Evolutionary conservation across 2,797 vertebrate genomes (phyloP).

Genomic region (Pseudochirops corinnae): DNA sequence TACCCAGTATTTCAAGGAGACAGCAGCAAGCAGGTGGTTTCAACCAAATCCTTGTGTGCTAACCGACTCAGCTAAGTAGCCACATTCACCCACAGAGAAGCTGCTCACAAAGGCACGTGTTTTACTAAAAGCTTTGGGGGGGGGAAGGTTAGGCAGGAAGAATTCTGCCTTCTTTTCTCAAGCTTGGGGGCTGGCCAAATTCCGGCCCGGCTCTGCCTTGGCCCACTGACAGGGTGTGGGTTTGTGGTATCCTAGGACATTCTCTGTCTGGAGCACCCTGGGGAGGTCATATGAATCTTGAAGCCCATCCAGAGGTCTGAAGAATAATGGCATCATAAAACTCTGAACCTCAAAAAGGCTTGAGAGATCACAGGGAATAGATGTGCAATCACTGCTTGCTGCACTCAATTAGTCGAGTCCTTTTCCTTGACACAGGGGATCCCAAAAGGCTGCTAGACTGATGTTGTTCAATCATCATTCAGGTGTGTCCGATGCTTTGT

Average conservation of each 20-base stretch:
- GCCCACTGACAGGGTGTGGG: not conserved
- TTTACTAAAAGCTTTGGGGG: not conserved
- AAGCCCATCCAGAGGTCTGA: not conserved
- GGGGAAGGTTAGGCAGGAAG: not conserved
- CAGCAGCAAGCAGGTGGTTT: not conserved
- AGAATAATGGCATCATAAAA: not conserved
- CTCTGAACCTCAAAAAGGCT: not conserved
- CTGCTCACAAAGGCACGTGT: not conserved
- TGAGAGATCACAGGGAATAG: not conserved
- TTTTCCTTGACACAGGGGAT: not conserved
- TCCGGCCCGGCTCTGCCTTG: not conserved
- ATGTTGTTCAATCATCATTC: not conserved
- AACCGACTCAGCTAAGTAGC: not conserved
- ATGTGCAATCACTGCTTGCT: not conserved
- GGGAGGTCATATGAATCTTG: not conserved
- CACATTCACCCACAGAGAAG: not conserved
- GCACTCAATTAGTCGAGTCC: not conserved
- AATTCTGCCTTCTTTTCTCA: not conserved
- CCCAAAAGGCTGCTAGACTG: not conserved
- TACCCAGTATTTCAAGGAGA: not conserved
- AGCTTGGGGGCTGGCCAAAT: not conserved
- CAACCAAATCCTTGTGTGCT: not conserved
- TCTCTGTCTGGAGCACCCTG: not conserved
- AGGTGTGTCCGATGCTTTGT: not conserved
- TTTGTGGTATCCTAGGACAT: slow-evolving; percentile 4